Evolutionary conservation across 2,888 invertebrate species (phyloP), one percentile per base, ranked within the genome.

Genomic region (Unio pictorum): DNA sequence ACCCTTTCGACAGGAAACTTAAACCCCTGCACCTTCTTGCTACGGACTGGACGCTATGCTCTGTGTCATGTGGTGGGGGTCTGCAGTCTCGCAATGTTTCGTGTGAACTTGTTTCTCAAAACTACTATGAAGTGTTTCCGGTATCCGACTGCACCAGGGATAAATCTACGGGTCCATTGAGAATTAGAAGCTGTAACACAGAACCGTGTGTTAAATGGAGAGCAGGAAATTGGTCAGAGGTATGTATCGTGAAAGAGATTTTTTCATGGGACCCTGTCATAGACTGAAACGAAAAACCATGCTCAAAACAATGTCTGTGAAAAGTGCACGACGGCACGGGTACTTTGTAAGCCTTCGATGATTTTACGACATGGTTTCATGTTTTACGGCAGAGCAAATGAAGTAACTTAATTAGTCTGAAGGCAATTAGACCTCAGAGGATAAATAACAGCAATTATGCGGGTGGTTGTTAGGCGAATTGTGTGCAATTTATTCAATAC

Each of bases 191-290:
- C 86, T 97, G 97, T 86, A 93, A 93, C 85, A 95, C 94, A 86
- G 93, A 94, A 77, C 93, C 93, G n/a, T 98, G 97, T 91, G 94
- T 97, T 0, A 93, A 94, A 66, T 99, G 98, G 98, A 93, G 94
- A 73, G 94, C 95, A 6, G 96, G 96, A 15, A 93, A 95, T 70
- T 98, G 98, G 98, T 96, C 96, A 59, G 94, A 95, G 93, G 97
- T 97, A 91, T 90, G 89, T 64, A n/a, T 26, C n/a, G 3, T 20
- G 17, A 11, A 18, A 11, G 26, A 18, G 11, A 58, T 18, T 26
- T 58, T 23, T 58, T 58, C 26, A 26, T 58, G n/a, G 4, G 58
- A 58, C 26, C 26, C 3, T 58, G 26, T 23, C 23, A 20, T 15
- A n/a, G 26, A 58, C 58, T 7, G 3, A 18, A 23, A 58, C 11